A percentile compares a stretch with the other conserved stretches of the same genome.
Evolutionary conservation across 2,113 vertebrate genomes (phyloP).

Genomic region (Toxotes jaculatrix): DNA sequence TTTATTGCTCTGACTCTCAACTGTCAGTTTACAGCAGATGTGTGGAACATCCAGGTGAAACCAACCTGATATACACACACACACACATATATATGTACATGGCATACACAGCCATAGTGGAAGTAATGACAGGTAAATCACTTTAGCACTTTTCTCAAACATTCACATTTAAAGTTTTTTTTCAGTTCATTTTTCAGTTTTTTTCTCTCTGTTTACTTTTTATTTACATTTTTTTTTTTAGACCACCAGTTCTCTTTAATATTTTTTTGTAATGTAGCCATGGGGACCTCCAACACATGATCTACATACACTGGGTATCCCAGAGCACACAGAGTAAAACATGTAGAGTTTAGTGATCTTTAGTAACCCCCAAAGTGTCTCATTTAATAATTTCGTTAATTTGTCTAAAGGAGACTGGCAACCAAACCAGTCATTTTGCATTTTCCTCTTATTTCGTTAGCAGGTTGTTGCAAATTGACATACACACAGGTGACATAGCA

Average conservation of each 20-base stretch:
- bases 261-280: conserved; percentile 18
- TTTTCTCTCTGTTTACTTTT: neutral
- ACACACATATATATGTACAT: neutral
- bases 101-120: conserved; percentile 23
- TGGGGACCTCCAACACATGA: conserved; percentile 31
- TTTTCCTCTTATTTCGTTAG: conserved; percentile 4
- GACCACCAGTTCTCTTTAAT: conserved; percentile 10
- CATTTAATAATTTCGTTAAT: conserved; percentile 15
- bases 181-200: neutral
- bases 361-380: conserved; percentile 5
- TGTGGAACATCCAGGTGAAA: conserved; percentile 12
- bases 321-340: conserved; percentile 25
- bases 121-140: conserved; percentile 36
- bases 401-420: conserved; percentile 16
- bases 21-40: conserved; percentile 27
- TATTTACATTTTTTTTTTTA: neutral
- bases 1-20: conserved; percentile 17
- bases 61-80: too few species aligned
- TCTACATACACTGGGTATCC: conserved; percentile 37
- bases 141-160: conserved; percentile 61
- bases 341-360: neutral
- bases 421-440: conserved; percentile 14
- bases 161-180: conserved; percentile 28
- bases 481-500: conserved; percentile 23
- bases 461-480: conserved; percentile 6